Percentiles rank a stretch among this genome's conserved stretches.
phyloP scores from a whole-genome alignment of 1,140 invertebrate genomes.

The Saxidomus purpurata region DNA sequence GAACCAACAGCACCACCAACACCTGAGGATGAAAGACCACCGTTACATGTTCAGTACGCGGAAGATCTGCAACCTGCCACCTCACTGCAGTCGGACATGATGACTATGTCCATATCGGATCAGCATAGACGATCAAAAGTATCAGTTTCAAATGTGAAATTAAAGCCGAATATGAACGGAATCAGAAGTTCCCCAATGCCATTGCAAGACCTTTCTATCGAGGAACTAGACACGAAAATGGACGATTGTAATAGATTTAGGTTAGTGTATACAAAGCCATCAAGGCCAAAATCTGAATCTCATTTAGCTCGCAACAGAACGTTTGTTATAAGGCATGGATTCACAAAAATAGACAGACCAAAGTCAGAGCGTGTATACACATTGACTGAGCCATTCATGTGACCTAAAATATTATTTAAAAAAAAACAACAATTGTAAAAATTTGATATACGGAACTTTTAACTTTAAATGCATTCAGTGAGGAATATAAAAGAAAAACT shows the following conservation, averaged over 20 bases:
- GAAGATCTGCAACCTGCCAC: conserved; percentile 24
- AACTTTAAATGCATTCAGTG: neutral
- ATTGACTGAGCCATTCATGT: conserved; percentile 10
- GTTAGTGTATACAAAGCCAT: conserved; percentile 43
- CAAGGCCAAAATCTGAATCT: conserved; percentile 47
- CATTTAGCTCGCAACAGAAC: conserved; percentile 41
- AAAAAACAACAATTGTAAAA: neutral
- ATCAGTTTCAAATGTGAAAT: conserved; percentile 21
- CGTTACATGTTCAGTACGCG: conserved; percentile 35
- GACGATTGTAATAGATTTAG: conserved; percentile 22
- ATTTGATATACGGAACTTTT: neutral
- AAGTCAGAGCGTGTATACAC: conserved; percentile 25
- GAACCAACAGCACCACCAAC: conserved; percentile 4
- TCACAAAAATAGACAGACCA: conserved; percentile 17
- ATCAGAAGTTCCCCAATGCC: neutral
- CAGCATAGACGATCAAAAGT: neutral
- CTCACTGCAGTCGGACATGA: neutral
- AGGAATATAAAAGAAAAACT: no score
- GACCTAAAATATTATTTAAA: neutral
- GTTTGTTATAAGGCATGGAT: conserved; percentile 51
- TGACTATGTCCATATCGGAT: neutral
- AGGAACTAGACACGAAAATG: conserved; percentile 47
- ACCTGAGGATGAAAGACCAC: neutral
- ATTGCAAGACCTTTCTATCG: neutral
- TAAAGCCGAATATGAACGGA: conserved; percentile 7